A percentile compares a stretch with the other conserved stretches of the same genome.
Evolutionary conservation across 2,797 vertebrate genomes (phyloP).

Genomic region (Amblyopsis hoosieri): DNA sequence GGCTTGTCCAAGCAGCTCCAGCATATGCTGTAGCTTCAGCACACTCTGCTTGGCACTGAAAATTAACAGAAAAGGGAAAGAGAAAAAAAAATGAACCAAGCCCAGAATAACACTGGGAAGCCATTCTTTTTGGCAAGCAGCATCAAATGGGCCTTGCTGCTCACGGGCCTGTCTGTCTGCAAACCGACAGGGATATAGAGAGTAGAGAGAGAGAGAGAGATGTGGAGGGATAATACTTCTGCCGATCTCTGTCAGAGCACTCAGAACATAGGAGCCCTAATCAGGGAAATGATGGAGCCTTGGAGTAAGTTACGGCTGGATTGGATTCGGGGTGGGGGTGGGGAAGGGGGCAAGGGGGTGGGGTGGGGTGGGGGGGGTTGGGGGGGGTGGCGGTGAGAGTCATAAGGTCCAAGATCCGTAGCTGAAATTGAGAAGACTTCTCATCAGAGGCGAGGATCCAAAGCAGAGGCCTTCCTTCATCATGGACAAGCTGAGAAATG

Average conservation of each 20-base stretch:
- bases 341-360: slow-evolving; percentile 15
- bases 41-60: slow-evolving; percentile 71
- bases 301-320: slow-evolving; percentile 76
- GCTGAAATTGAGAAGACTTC: slow-evolving; percentile 93
- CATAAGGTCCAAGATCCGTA: slow-evolving; percentile 78
- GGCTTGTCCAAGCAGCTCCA: slow-evolving; percentile 83
- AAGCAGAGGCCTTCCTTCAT: slow-evolving; percentile 91
- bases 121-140: slow-evolving; percentile 74
- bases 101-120: slow-evolving; percentile 57
- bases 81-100: slow-evolving; percentile 36
- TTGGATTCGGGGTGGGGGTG: slow-evolving; percentile 41
- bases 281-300: slow-evolving; percentile 79
- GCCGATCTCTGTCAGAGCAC: slow-evolving; percentile 59
- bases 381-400: slow-evolving; percentile 51
- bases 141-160: slow-evolving; percentile 84
- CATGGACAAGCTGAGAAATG: slow-evolving; percentile 90
- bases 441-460: slow-evolving; percentile 93
- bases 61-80: slow-evolving; percentile 53
- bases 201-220: too few relatives aligned
- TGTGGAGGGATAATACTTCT: slow-evolving; percentile 15
- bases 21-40: slow-evolving; percentile 63
- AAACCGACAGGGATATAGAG: too few relatives aligned
- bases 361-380: too few relatives aligned
- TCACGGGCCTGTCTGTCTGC: too few relatives aligned
- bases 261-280: slow-evolving; percentile 85